These are phyloP conservation scores for Thripadectes ignobilis DNA, from an alignment of 2,797 vertebrate species.

Conservation along the genomic window DNA sequence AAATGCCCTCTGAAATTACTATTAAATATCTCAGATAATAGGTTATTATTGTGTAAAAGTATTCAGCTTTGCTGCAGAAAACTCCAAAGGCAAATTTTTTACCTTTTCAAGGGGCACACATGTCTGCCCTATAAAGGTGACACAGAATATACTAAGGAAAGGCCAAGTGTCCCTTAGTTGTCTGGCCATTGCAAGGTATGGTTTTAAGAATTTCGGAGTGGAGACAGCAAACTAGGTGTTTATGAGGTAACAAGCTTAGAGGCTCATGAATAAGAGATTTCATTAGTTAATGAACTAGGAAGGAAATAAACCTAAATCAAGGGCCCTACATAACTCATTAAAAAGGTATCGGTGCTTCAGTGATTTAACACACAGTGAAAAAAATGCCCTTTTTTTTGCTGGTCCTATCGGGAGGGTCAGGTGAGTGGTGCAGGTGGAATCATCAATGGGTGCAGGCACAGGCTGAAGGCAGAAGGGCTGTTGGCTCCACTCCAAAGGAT, in stretches of 20 bases:
- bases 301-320: neutral
- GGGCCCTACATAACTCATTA: neutral
- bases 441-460: neutral
- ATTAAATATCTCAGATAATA: neutral
- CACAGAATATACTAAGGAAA: neutral
- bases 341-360: neutral
- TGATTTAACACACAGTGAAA: neutral
- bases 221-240: neutral
- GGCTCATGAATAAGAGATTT: neutral
- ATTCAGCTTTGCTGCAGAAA: neutral
- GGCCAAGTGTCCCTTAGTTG: neutral
- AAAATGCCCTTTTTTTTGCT: neutral
- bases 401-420: neutral
- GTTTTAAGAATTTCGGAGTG: neutral
- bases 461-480: neutral
- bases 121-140: neutral
- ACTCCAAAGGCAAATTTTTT: neutral
- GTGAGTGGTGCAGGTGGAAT: neutral
- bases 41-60: neutral
- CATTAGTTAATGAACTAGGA: neutral
- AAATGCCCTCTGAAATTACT: neutral
- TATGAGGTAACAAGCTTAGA: neutral
- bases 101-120: neutral
- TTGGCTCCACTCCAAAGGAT: neutral
- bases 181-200: neutral